phyloP scores from a whole-genome alignment of 2,113 vertebrate species.

The Urocitellus parryii region DNA sequence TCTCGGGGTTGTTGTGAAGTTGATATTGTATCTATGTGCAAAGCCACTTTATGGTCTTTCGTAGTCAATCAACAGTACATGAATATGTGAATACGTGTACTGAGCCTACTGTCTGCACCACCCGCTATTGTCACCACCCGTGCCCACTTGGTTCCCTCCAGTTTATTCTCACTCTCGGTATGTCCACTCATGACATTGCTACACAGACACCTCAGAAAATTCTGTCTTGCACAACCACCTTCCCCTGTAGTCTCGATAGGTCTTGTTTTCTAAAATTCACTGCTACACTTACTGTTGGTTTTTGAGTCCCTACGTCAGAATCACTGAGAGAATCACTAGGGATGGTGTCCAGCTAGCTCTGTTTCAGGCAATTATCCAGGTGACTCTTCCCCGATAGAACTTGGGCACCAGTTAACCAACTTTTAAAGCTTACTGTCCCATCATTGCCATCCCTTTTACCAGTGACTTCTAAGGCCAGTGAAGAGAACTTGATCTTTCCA shows the following conservation, averaged over 20 bases:
- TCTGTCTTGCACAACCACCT: neutral
- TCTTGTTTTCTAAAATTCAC: neutral
- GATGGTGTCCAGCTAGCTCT: neutral
- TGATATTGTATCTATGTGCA: neutral
- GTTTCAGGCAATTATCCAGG: neutral
- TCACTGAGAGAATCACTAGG: neutral
- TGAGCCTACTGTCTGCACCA: neutral
- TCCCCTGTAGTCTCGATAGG: neutral
- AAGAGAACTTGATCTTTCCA: neutral
- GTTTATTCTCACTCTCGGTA: neutral
- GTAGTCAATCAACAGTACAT: neutral
- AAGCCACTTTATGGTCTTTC: neutral
- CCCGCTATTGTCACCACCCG: too few species aligned
- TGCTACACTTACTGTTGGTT: neutral
- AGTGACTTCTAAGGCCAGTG: neutral
- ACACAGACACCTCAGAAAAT: neutral
- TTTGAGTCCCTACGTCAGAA: neutral
- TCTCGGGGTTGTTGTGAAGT: neutral
- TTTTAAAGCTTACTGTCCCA: neutral
- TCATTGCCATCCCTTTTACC: neutral
- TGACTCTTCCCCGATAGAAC: neutral
- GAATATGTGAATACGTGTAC: neutral
- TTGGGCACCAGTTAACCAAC: neutral
- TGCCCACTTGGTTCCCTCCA: neutral
- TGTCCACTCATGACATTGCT: neutral